Percentiles rank a stretch among this genome's conserved stretches.
These are phyloP conservation scores for Stegodyphus dumicola DNA, from an alignment of 1,140 invertebrate genomes.

Conservation along the genomic window DNA sequence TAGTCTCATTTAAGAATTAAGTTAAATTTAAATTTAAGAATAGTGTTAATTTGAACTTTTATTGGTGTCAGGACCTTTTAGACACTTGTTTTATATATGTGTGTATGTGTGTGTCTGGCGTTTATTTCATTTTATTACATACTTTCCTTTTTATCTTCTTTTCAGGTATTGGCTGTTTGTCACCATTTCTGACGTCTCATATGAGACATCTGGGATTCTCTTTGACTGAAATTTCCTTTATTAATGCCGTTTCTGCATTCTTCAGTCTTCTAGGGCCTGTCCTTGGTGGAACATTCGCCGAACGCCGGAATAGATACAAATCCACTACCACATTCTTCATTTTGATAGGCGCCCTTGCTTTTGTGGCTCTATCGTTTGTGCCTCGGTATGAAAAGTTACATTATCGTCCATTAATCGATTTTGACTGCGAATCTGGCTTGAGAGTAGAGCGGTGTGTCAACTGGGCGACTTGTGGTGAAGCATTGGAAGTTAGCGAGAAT, in stretches of 20 bases:
- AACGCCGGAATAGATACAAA: constrained; percentile 61
- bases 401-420: constrained; percentile 61
- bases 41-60: background rate
- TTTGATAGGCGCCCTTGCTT: constrained; percentile 55
- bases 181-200: constrained; percentile 63
- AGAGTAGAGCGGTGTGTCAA: constrained; percentile 63
- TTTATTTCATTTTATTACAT: background rate
- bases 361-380: constrained; percentile 63
- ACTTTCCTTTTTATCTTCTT: background rate
- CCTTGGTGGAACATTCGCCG: constrained; percentile 62
- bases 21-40: background rate
- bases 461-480: constrained; percentile 62
- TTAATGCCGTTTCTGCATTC: constrained; percentile 61
- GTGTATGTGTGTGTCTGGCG: background rate
- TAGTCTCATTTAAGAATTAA: too few relatives aligned
- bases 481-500: constrained; percentile 47
- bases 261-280: constrained; percentile 62
- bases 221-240: constrained; percentile 56
- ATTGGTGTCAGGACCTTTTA: background rate
- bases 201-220: constrained; percentile 62
- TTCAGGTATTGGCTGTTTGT: constrained; percentile 62
- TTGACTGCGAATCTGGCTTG: constrained; percentile 62
- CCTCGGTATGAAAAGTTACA: constrained; percentile 60
- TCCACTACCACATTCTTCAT: constrained; percentile 44
- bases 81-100: background rate